Percentiles rank a stretch among this genome's conserved stretches.
These are phyloP conservation scores for Phasia obesa DNA, from an alignment of 2,888 invertebrate genomes.

Conservation along the genomic window DNA sequence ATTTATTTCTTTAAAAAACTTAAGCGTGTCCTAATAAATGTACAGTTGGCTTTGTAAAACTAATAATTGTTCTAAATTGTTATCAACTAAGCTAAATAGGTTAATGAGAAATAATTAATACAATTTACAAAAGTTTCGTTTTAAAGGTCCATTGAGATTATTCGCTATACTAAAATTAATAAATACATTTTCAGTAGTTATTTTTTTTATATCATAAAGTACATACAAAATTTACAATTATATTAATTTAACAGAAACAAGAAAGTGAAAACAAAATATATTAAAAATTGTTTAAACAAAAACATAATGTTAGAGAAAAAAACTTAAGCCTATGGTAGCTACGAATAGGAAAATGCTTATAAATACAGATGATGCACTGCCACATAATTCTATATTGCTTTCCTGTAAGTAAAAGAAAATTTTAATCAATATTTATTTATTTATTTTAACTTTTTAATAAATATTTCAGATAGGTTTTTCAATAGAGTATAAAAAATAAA, in stretches of 20 bases:
- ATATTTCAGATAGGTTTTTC: no score
- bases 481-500: no score
- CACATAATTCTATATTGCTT: slow-evolving; percentile 87
- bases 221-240: slow-evolving; percentile 69
- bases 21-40: slow-evolving; percentile 75
- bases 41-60: slow-evolving; percentile 52
- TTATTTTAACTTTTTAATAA: no score
- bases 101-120: slow-evolving; percentile 46
- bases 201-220: slow-evolving; percentile 49
- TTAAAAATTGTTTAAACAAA: slow-evolving; percentile 46
- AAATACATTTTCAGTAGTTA: slow-evolving; percentile 45
- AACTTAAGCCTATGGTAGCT: slow-evolving; percentile 76
- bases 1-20: neutral
- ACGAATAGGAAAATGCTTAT: slow-evolving; percentile 78
- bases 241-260: slow-evolving; percentile 51
- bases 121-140: slow-evolving; percentile 62
- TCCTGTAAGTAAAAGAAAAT: slow-evolving; percentile 82
- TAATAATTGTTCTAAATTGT: slow-evolving; percentile 33
- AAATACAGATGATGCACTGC: slow-evolving; percentile 81
- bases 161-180: slow-evolving; percentile 61
- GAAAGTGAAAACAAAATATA: slow-evolving; percentile 20
- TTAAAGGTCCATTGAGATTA: slow-evolving; percentile 58
- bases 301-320: slow-evolving; percentile 77
- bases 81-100: slow-evolving; percentile 54
- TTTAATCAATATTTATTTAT: no score